Evolutionary conservation across 92 coral and sea anemone genomes (phyloP).

Genomic region (Muricea muricata): DNA sequence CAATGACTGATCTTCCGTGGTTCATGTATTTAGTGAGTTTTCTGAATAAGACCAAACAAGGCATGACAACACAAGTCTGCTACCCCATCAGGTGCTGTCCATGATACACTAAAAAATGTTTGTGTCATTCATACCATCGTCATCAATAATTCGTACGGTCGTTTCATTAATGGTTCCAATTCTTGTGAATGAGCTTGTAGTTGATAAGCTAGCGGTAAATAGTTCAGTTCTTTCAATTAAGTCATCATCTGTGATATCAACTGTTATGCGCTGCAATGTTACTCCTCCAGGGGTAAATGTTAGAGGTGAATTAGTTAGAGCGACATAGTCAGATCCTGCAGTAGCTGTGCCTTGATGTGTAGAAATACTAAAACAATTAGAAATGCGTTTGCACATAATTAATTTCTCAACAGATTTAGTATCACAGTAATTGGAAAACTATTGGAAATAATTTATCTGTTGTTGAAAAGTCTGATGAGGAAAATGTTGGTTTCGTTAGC

Average conservation of each 20-base stretch:
- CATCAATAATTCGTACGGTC: constrained; percentile 22
- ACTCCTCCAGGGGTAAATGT: constrained; percentile 22
- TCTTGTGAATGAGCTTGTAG: background rate
- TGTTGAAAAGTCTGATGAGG: too few species aligned
- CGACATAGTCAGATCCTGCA: constrained; percentile 9
- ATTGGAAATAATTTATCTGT: too few species aligned
- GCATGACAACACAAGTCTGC: too few species aligned
- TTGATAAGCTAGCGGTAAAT: constrained; percentile 11
- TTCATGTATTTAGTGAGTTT: too few species aligned
- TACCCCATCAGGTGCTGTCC: too few species aligned
- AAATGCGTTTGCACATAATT: background rate
- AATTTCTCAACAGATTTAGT: too few species aligned
- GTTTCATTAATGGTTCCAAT: constrained; percentile 17
- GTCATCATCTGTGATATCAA: constrained; percentile 6
- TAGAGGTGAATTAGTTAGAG: background rate
- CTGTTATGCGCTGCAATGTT: background rate
- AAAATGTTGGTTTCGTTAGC: too few species aligned
- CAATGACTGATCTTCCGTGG: too few species aligned
- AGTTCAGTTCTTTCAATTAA: constrained; percentile 29
- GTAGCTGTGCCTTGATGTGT: constrained; percentile 8
- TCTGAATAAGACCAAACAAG: too few species aligned
- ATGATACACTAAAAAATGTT: background rate
- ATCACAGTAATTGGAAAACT: too few species aligned
- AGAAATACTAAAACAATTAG: constrained; percentile 17
- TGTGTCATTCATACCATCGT: constrained; percentile 19